These are phyloP conservation scores for Choloepus didactylus DNA, from an alignment of 2,797 vertebrate genomes.

Conservation along the genomic window DNA sequence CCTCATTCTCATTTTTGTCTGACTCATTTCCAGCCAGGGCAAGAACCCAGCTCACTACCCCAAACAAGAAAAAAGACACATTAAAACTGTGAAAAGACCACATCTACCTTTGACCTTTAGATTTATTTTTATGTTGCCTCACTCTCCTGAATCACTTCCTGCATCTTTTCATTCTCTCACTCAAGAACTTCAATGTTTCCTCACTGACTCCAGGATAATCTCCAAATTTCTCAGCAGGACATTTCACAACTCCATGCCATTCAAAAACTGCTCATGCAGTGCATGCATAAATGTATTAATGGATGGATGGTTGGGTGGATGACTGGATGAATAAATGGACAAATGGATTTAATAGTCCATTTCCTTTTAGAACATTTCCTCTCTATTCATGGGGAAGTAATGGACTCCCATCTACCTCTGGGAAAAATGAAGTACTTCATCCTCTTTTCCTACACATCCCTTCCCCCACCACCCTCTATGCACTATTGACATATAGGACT, in stretches of 20 bases:
- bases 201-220: background rate
- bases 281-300: background rate
- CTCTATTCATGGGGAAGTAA: background rate
- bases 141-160: background rate
- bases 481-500: background rate
- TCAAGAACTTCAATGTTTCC: background rate
- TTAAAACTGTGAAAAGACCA: background rate
- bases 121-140: background rate
- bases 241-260: background rate
- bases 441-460: background rate
- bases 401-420: background rate
- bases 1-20: constrained; percentile 6
- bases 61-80: background rate
- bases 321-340: background rate
- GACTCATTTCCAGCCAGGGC: background rate
- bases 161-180: background rate
- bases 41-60: background rate
- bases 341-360: background rate
- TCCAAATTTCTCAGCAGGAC: constrained; percentile 53
- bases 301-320: background rate
- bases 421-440: constrained; percentile 13
- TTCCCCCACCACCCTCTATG: background rate
- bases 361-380: constrained; percentile 39
- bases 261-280: background rate
- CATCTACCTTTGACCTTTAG: background rate